Evolutionary conservation across 1,140 invertebrate genomes (phyloP), one percentile per base, ranked within the genome.

Genomic region (Coptotermes formosanus): DNA sequence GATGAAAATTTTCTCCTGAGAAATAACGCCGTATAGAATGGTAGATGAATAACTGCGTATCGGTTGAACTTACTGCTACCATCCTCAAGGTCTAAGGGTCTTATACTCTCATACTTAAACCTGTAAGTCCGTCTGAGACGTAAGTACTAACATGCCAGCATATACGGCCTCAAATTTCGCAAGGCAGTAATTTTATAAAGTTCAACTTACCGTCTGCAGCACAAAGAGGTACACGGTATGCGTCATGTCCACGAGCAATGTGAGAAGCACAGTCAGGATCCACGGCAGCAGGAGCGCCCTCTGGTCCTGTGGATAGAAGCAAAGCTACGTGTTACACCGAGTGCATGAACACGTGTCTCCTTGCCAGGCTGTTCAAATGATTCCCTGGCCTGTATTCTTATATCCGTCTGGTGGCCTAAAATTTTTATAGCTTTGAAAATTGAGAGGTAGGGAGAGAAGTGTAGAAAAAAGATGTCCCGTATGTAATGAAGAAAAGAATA

Each of bases 221-320:
- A 83, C 81, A 55, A 87, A 83, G 75, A 87, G 69, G 75, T 83
- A 86, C 7, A 87, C 55, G 85, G 82, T 87, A 55, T 87, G 87
- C 23, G 82, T 44, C 25, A 85, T 4, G 45, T 87, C 87, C 23
- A 86, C 82, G 16, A 82, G 30, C 44, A 85, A 38, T 6, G 87
- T 83, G 38, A 69, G n/a, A 3, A 85, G 75, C 30, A 87, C 85
- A 0, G 69, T 83, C 14, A 86, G 43, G 38, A 87, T 87, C 87
- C 87, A 87, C 2, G 87, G 87, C 69, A 87, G 81, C 84, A 87
- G 87, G n/a, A 87, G 82, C 32, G 48, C 52, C 23, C 87, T 25
- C 25, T 83, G 85, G 81, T 87, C 87, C 87, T 87, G 86, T 30
- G 82, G 25, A 87, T 38, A 85, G 3, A 86, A 32, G 38, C 82